A percentile compares a stretch with the other conserved stretches of the same genome.
Conservation (phyloP, 2,888 invertebrate genomes). For the Nomada flava region DNA sequence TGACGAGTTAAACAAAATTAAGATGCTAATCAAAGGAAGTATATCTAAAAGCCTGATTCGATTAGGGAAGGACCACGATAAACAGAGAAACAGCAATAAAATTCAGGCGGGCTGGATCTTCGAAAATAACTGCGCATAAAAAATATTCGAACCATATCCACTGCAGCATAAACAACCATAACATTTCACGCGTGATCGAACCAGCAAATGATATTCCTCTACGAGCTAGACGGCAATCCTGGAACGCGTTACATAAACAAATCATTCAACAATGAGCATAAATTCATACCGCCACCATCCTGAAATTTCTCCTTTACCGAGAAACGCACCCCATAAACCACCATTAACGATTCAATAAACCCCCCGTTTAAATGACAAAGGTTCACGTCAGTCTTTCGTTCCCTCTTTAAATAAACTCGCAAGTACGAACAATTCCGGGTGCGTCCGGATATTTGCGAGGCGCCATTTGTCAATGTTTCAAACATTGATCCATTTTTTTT, state of each 20-base stretch:
- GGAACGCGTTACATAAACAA: constrained; percentile 27
- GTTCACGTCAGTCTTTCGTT: constrained; percentile 2
- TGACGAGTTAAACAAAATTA: too few relatives aligned
- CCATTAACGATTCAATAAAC: constrained; percentile 43
- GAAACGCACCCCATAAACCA: constrained; percentile 38
- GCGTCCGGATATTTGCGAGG: not conserved
- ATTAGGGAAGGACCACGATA: too few relatives aligned
- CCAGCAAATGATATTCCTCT: constrained; percentile 14
- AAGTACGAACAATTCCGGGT: constrained; percentile 9
- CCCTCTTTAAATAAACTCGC: constrained; percentile 8
- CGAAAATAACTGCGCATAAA: not conserved
- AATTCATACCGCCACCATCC: constrained; percentile 10
- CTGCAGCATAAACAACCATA: not conserved
- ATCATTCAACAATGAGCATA: constrained; percentile 27
- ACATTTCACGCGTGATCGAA: constrained; percentile 11
- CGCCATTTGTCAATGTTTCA: too few relatives aligned
- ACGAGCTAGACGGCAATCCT: not conserved
- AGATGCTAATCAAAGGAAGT: too few relatives aligned
- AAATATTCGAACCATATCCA: too few relatives aligned
- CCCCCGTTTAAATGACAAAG: constrained; percentile 31
- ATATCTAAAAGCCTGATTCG: too few relatives aligned
- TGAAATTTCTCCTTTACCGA: constrained; percentile 30
- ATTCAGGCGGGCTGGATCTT: not conserved
- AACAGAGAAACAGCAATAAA: too few relatives aligned
- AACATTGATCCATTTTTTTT: too few relatives aligned